phyloP scores from a whole-genome alignment of 1,140 invertebrate species.

The Camponotus floridanus region DNA sequence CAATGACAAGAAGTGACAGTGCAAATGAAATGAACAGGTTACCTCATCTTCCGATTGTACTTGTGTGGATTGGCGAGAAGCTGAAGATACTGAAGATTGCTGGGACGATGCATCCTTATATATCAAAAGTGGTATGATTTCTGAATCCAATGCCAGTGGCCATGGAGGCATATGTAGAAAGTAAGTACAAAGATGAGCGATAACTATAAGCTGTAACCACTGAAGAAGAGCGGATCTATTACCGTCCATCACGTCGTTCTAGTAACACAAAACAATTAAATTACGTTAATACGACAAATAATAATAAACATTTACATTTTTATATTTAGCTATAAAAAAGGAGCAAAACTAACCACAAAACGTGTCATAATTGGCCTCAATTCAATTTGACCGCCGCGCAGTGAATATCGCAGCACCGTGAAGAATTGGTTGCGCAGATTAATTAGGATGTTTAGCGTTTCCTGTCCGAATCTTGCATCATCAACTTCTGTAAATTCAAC shows the following conservation, averaged over 20 bases:
- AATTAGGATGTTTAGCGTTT: conserved; percentile 67
- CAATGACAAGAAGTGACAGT: not conserved
- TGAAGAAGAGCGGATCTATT: conserved; percentile 62
- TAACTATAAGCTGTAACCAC: conserved; percentile 67
- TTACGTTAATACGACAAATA: not conserved
- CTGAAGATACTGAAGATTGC: conserved; percentile 38
- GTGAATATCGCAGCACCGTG: conserved; percentile 74
- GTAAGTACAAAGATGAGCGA: conserved; percentile 70
- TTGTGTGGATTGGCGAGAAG: conserved; percentile 55
- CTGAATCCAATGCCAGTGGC: conserved; percentile 66
- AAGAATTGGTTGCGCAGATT: conserved; percentile 72
- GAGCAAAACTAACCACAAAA: conserved; percentile 71
- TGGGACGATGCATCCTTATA: conserved; percentile 68
- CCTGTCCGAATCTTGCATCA: conserved; percentile 72
- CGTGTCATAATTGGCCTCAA: conserved; percentile 72
- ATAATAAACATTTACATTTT: not conserved
- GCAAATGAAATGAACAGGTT: conserved; percentile 10
- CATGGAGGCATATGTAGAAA: conserved; percentile 61
- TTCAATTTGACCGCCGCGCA: conserved; percentile 70
- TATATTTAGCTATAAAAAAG: not conserved
- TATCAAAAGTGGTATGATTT: conserved; percentile 76
- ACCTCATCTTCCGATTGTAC: conserved; percentile 76
- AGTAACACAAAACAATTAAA: conserved; percentile 43
- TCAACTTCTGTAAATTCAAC: conserved; percentile 65
- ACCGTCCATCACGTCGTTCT: conserved; percentile 67